Evolutionary conservation across 2,797 vertebrate species (phyloP).

Genomic region (Scolopax rusticola): DNA sequence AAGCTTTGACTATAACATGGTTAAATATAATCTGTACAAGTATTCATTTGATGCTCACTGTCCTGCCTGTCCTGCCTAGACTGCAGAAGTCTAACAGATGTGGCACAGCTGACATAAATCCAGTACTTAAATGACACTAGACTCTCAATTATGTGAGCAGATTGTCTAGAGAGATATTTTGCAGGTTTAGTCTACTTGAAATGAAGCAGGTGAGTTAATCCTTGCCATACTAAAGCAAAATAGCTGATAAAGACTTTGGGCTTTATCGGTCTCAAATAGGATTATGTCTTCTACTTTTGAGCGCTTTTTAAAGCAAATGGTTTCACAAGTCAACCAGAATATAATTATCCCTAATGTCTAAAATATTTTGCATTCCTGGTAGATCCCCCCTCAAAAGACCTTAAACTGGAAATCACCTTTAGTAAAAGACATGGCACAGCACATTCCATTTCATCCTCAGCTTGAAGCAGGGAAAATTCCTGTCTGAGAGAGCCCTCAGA

Average conservation of each 20-base stretch:
- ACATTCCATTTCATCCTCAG: not conserved
- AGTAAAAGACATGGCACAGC: fast-evolving
- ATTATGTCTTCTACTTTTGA: slow-evolving; percentile 27
- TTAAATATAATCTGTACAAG: not conserved
- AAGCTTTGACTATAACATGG: not conserved
- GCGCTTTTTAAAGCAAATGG: not conserved
- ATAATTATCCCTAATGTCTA: not conserved
- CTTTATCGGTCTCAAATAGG: not conserved
- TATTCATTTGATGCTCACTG: not conserved
- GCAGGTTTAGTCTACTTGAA: not conserved
- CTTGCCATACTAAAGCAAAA: not conserved
- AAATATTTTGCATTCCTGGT: not conserved
- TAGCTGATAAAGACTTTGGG: not conserved
- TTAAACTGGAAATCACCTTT: not conserved
- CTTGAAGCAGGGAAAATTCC: not conserved
- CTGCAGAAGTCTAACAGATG: not conserved
- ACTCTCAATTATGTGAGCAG: not conserved
- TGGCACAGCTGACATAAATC: not conserved
- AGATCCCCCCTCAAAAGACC: not conserved
- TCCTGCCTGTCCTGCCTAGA: not conserved
- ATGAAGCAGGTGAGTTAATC: slow-evolving; percentile 11
- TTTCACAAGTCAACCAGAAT: not conserved
- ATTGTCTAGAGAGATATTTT: not conserved
- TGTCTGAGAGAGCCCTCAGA: not conserved
- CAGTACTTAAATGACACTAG: not conserved